Evolutionary conservation across 2,113 vertebrate species (phyloP), one percentile per base, ranked within the genome.

Genomic region (Phaethon lepturus): DNA sequence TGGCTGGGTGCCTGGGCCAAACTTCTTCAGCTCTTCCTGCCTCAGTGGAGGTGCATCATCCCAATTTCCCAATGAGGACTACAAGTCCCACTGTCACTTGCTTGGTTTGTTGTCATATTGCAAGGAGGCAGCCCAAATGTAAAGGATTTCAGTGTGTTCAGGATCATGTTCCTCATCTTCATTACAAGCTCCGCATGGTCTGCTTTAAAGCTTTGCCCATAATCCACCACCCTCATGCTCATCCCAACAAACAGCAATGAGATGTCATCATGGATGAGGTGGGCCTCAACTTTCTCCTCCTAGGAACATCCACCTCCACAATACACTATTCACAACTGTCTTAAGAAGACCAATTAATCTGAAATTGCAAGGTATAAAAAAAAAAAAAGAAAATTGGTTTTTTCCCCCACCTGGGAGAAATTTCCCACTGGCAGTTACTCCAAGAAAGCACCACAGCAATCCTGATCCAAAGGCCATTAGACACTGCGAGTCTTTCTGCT

Each of bases 401-500:
- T 71, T 23, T 5, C 3, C 16, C 10, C 6, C 42, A 69, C 28
- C 26, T 55, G 58, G 78, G 58, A 91, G 23, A 59, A 94, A 89
- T 87, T 53, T 89, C 89, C 79, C 56, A 29, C 23, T 13, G n/a
- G 45, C 4, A 0, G 15, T 50, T 29, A 29, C 49, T 79, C 55
- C 25, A 29, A 40, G 76, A 45, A 84, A 67, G 69, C 3, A 2
- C 10, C 0, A 1, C 83, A 71, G 22, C 62, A 73, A 12, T 60
- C 52, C 55, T 50, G 33, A 76, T 75, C 52, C 62, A 59, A 40
- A 90, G 69, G 52, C 73, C 84, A 20, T 71, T 40, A 56, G 56
- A 84, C 68, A 72, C 49, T 26, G 4, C 0, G 0, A 78, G 66
- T 24, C 55, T 64, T 78, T n/a, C 81, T 0, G 0, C 44, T 4